Conservation (phyloP, 2,888 invertebrate genomes). For the Homarus gammarus region DNA sequence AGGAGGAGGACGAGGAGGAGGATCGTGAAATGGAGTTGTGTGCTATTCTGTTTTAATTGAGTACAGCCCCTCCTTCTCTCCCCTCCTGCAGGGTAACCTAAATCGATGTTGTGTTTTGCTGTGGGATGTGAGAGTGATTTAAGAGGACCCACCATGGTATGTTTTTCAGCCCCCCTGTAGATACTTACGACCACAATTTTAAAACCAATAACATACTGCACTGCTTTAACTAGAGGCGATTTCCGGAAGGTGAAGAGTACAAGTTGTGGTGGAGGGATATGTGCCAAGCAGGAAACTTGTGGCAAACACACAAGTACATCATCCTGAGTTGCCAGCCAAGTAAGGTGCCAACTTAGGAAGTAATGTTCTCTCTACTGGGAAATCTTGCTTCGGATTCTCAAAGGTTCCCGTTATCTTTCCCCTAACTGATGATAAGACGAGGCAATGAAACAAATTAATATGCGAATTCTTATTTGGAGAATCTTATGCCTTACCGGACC, state of each 20-base stretch:
- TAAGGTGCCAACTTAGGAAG: neutral
- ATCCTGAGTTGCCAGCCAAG: neutral
- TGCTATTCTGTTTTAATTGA: neutral
- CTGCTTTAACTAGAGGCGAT: neutral
- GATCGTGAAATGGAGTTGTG: neutral
- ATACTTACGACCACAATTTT: neutral
- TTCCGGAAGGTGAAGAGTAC: neutral
- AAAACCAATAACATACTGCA: conserved; percentile 2
- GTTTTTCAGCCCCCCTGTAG: neutral
- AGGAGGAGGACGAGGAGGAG: too few species aligned
- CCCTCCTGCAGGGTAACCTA: neutral
- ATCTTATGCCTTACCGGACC: too few species aligned
- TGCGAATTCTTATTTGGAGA: too few species aligned
- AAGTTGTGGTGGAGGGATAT: neutral
- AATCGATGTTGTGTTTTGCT: neutral
- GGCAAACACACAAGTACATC: neutral
- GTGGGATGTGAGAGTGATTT: neutral
- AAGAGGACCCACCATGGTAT: neutral
- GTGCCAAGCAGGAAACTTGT: neutral
- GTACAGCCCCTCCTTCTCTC: neutral
- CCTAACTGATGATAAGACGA: too few species aligned
- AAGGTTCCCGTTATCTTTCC: too few species aligned
- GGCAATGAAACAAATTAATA: too few species aligned
- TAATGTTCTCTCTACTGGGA: neutral
- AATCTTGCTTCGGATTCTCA: too few species aligned